Conservation (phyloP, 2,888 invertebrate genomes). For the Aphrophora alni region DNA sequence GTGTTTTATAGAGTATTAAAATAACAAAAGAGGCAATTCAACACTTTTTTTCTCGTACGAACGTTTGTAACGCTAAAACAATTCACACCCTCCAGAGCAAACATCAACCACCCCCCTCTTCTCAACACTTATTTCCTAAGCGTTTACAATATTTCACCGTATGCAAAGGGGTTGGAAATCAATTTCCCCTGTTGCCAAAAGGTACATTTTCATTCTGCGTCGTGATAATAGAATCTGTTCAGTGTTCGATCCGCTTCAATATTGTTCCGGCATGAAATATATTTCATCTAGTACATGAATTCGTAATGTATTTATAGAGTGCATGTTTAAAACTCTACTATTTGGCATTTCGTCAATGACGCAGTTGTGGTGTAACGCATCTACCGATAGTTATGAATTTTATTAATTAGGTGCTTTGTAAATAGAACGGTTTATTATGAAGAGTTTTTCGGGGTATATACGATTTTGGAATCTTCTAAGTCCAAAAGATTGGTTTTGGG, state of each 20-base stretch:
- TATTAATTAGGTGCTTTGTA: no score
- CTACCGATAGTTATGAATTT: no score
- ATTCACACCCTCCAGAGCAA: background rate
- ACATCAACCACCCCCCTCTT: background rate
- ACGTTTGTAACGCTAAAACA: background rate
- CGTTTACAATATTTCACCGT: background rate
- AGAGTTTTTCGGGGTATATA: no score
- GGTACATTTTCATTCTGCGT: background rate
- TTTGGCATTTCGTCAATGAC: no score
- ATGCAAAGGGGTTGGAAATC: background rate
- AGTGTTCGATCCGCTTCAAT: background rate
- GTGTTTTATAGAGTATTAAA: no score
- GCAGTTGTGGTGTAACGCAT: no score
- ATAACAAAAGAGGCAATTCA: no score
- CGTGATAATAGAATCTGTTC: background rate
- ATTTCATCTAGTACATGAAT: background rate
- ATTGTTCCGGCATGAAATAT: background rate
- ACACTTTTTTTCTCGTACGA: background rate
- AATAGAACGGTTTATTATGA: no score
- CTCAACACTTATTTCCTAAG: background rate
- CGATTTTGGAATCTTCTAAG: no score
- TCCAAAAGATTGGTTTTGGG: no score
- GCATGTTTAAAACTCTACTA: no score
- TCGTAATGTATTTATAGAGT: no score
- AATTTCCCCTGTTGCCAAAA: background rate